Base-by-base conservation (phyloP, 2,113 vertebrate genomes). In the Corvus cornix region DNA sequence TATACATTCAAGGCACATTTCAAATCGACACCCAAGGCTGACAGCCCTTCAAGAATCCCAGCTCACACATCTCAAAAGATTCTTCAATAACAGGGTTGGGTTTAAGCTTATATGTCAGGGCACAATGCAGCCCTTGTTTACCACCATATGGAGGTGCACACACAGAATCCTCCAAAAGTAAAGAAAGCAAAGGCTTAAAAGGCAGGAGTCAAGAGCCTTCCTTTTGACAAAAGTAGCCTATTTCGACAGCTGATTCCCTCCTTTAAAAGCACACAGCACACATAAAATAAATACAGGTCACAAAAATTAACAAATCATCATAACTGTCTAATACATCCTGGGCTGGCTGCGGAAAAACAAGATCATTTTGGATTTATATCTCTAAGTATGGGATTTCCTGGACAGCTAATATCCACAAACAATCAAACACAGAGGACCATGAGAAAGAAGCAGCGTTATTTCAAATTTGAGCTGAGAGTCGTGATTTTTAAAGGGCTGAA, bases 351-450 rank as follows among this genome's bases (percentile, higher is more conserved):
- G 96, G 98, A 98, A 98, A 98, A 98, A 98, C 97, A 98, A 98
- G 97, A 97, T 98, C 97, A 97, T 97, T 98, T 97, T 98, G 97
- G 97, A 98, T 98, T 98, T 97, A 97, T 97, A 98, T 98, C 97
- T 98, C 97, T 98, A 97, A 98, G 96, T 98, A 96, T 98, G 97
- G 98, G 97, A 98, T 98, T 98, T 98, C 97, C 98, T 98, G 98
- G 97, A 98, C 96, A 98, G 98, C 97, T 98, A 98, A 98, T 98
- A 98, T 97, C 97, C 97, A 98, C 97, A 98, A 98, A 98, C 97
- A 98, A 98, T 98, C 98, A 98, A 97, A 97, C 97, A 96, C 94
- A 83, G 96, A 98, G 96, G 95, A 97, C 93, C 97, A 96, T 59
- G 94, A 96, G 97, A 94, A 94, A 97, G 97, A 96, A 96, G 96